phyloP scores from a whole-genome alignment of 2,113 vertebrate genomes.

The Mungos mungo region DNA sequence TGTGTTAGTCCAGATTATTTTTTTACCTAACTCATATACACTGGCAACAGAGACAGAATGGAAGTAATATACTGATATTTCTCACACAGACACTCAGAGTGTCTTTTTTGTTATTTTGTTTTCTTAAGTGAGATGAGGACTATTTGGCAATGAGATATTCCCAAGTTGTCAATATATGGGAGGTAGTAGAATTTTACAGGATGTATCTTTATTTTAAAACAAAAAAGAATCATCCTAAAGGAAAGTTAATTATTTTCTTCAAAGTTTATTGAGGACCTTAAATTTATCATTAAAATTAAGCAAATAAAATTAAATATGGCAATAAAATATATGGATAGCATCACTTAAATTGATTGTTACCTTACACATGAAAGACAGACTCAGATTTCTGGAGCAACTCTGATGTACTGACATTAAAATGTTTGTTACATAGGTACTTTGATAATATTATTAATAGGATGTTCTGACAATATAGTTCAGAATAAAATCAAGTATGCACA shows the following conservation, averaged over 20 bases:
- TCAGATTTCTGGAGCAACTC: neutral
- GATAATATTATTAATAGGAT: neutral
- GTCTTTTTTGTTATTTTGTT: neutral
- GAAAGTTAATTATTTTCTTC: neutral
- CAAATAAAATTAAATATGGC: neutral
- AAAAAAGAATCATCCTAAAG: neutral
- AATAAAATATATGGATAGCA: neutral
- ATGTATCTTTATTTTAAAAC: neutral
- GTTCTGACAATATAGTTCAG: neutral
- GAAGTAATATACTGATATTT: neutral
- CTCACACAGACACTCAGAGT: neutral
- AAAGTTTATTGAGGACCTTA: neutral
- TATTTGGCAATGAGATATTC: neutral
- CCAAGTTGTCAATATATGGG: neutral
- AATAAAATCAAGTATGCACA: neutral
- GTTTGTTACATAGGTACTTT: neutral
- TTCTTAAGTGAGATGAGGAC: neutral
- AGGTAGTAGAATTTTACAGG: neutral
- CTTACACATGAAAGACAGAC: neutral
- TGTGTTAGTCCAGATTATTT: neutral
- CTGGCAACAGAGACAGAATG: neutral
- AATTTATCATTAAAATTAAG: neutral
- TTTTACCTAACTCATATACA: neutral
- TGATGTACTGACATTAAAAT: neutral
- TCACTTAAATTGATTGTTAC: neutral